Base-by-base conservation (phyloP, 2,888 invertebrate genomes). In the Platerodrilus igneus region DNA sequence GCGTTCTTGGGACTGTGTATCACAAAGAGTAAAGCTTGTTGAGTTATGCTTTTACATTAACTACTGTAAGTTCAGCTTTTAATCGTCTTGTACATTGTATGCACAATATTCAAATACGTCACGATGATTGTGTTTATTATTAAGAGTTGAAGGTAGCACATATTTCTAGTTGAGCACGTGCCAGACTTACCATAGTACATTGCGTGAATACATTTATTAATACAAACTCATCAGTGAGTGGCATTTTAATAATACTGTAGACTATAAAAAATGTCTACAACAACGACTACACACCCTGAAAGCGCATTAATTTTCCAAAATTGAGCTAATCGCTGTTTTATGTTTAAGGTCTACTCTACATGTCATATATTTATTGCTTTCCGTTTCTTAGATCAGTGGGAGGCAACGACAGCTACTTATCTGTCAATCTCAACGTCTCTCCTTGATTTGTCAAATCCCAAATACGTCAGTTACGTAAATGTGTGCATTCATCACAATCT, bases 181-280 rank as follows among this genome's bases (percentile, higher is more conserved):
- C 59, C 61, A 60, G 59, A 58, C 61, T n/a, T n/a, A n/a, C n/a
- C n/a, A 59, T 56, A 51, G 57, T 51, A 60, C 60, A 60, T 55
- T 52, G 52, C 52, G 50, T 59, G 61, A 57, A 60, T 62, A 59
- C 54, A 42, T 45, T 47, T 45, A 51, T 46, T 46, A 35, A 40
- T 38, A 41, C 48, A 38, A 20, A 34, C 37, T 35, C 45, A 38
- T 39, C 32, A 22, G 37, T 37, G 43, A 30, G 37, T 38, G 17
- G 51, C 43, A 51, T 51, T 42, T 42, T 42, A 51, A 51, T 50
- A 14, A 21, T 14, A 9, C 10, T 19, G 30, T 30, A 5, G 16
- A 9, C 16, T 20, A n/a, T 31, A 31, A 11, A 11, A 11, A 21
- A 20, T 28, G 23, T 30, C 10, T 23, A 13, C 3, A 26, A 30